A percentile compares a stretch with the other conserved stretches of the same genome.
Conservation (phyloP, 1,140 invertebrate genomes). For the Neodiprion fabricii region DNA sequence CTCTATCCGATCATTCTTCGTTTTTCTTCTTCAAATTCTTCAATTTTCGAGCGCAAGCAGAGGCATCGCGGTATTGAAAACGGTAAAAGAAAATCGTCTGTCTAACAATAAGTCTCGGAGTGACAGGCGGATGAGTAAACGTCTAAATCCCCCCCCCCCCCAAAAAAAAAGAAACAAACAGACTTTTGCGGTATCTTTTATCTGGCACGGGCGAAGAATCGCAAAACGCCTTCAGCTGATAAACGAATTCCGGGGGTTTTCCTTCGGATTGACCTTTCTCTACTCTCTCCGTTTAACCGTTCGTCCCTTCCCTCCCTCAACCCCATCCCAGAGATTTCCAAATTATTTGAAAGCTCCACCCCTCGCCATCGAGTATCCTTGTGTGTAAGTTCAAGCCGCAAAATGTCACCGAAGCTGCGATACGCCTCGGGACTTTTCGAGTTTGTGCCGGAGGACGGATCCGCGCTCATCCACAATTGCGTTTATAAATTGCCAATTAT, state of each 20-base stretch:
- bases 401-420: neutral
- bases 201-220: neutral
- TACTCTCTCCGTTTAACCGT: too few species aligned
- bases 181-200: neutral
- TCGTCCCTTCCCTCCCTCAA: neutral
- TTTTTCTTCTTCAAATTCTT: too few species aligned
- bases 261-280: too few species aligned
- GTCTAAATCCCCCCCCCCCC: too few species aligned
- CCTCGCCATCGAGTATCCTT: too few species aligned
- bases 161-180: neutral
- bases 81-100: neutral
- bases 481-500: too few species aligned
- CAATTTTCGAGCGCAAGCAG: too few species aligned
- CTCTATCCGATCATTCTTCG: too few species aligned
- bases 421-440: neutral
- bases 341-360: too few species aligned
- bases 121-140: neutral
- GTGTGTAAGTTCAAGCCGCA: too few species aligned
- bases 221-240: neutral
- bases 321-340: neutral
- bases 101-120: neutral
- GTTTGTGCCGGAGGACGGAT: too few species aligned
- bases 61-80: neutral
- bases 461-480: too few species aligned
- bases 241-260: neutral